Evolutionary conservation across 2,888 invertebrate genomes (phyloP), one percentile per base, ranked within the genome.

Genomic region (Drosophila borborema): DNA sequence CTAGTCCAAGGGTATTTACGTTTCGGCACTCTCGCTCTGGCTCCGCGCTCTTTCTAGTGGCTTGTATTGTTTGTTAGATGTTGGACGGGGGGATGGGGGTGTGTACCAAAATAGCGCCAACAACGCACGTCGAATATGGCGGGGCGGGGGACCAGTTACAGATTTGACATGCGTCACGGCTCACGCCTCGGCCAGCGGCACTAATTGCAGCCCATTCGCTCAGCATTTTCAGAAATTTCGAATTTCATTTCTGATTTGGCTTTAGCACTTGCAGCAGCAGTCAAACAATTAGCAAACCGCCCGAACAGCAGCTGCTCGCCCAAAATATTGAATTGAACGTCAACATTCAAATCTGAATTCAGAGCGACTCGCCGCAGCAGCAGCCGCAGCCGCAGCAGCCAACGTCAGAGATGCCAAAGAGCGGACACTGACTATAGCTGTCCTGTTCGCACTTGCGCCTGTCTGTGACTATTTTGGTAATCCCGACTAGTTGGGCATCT

Each of bases 251-350:
- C n/a, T 12, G 54, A 69, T 60, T 63, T 62, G 62, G 28, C 46
- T 71, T 59, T 18, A 65, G 77, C 66, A 70, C 65, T 80, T 72
- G 80, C 71, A 64, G 62, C 71, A 63, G 62, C 71, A 63, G 62
- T 31, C 58, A 49, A 63, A 77, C 77, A 77, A 77, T 81, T 77
- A 79, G 73, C 81, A 56, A 68, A 59, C 60, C 54, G 41, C 46
- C 60, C 60, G 53, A 64, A 48, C 62, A 49, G 64, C 80, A 62
- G 77, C 77, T 75, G 80, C 77, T 80, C 56, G 76, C 59, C 76
- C 46, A 68, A 70, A 85, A 75, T 88, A 80, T 84, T 82, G 75
- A 86, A 85, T 78, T 62, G 68, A 64, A 76, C 73, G 73, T 73
- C 66, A 77, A 61, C 63, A 78, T 65, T 53, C 62, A 72, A 75